Conservation (phyloP, 2,797 vertebrate species). For the Taenioides sp. region DNA sequence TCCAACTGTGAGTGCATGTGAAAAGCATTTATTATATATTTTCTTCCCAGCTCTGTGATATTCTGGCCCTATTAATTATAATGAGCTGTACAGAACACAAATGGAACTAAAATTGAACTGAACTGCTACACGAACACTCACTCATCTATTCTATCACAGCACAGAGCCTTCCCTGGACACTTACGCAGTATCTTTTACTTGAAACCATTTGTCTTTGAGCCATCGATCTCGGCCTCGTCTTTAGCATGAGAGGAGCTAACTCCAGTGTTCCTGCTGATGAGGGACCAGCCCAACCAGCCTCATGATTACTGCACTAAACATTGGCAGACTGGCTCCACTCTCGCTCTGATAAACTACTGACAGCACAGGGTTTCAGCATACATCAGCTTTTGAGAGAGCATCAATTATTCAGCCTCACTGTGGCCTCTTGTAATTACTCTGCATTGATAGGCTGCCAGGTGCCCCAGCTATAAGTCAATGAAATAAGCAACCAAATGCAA, state of each 20-base stretch:
- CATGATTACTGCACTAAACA: conserved; percentile 72
- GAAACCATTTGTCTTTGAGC: conserved; percentile 53
- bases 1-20: too few species aligned
- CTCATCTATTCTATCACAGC: too few species aligned
- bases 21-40: too few species aligned
- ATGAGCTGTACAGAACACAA: too few species aligned
- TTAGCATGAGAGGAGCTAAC: conserved; percentile 53
- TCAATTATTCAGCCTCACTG: conserved; percentile 78
- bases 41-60: not conserved
- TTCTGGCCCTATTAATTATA: too few species aligned
- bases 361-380: conserved; percentile 73
- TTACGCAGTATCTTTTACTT: conserved; percentile 47
- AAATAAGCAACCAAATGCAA: conserved; percentile 73
- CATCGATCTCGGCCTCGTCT: conserved; percentile 58
- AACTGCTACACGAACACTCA: too few species aligned
- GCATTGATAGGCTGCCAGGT: conserved; percentile 76
- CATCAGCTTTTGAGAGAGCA: conserved; percentile 77
- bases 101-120: too few species aligned
- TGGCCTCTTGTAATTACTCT: conserved; percentile 79
- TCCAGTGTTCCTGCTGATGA: conserved; percentile 60
- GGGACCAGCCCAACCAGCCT: conserved; percentile 58
- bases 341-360: conserved; percentile 75
- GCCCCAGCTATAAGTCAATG: conserved; percentile 70
- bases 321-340: conserved; percentile 65
- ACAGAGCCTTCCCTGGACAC: conserved; percentile 27